Conservation (phyloP, 2,888 invertebrate genomes). For the Ophion ventricosus region DNA sequence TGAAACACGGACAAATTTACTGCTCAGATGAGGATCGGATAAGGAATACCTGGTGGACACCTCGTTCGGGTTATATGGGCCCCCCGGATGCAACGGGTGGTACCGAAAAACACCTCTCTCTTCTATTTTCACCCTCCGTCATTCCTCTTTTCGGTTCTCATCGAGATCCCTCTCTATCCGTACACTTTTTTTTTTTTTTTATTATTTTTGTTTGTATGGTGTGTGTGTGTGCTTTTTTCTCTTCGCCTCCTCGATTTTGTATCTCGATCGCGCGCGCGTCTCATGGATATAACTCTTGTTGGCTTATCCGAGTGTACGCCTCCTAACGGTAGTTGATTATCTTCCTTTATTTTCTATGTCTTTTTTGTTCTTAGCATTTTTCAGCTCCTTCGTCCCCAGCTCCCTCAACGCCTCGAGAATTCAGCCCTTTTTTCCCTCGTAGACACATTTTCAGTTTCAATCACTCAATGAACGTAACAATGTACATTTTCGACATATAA, state of each 20-base stretch:
- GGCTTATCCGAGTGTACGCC: conserved; percentile 34
- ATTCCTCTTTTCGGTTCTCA: conserved; percentile 56
- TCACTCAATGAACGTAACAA: neutral
- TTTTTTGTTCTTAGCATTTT: conserved; percentile 6
- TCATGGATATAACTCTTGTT: conserved; percentile 74
- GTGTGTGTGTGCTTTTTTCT: neutral
- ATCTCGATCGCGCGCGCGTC: conserved; percentile 69
- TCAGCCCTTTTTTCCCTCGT: neutral
- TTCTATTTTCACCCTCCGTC: conserved; percentile 50
- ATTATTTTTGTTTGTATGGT: conserved; percentile 4
- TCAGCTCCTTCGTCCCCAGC: neutral
- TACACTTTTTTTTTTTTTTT: too few species aligned
- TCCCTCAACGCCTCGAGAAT: neutral
- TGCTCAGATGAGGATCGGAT: conserved; percentile 79
- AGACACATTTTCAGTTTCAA: neutral
- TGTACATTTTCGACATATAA: too few species aligned
- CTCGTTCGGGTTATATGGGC: conserved; percentile 80
- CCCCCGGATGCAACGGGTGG: conserved; percentile 75
- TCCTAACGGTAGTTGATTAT: conserved; percentile 68
- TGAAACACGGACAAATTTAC: conserved; percentile 80
- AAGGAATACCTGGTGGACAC: conserved; percentile 82
- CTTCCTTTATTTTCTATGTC: conserved; percentile 35
- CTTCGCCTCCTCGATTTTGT: conserved; percentile 56
- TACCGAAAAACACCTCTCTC: conserved; percentile 65
- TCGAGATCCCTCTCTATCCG: conserved; percentile 51